These are phyloP conservation scores for Otolemur crassicaudatus DNA, from an alignment of 2,797 vertebrate species.

Conservation along the genomic window DNA sequence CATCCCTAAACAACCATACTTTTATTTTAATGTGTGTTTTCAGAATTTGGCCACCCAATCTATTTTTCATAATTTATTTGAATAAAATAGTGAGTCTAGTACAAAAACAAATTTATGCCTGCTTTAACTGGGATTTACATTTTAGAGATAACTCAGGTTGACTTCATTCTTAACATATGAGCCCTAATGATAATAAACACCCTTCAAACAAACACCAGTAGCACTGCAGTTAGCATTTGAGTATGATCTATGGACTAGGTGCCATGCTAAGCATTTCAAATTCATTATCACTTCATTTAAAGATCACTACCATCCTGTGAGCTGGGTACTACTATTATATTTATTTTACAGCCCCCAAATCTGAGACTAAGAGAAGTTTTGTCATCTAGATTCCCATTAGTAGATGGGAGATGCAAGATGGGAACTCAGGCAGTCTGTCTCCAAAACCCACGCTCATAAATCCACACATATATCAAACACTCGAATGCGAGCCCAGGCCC, in stretches of 20 bases:
- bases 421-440: neutral
- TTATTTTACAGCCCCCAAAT: neutral
- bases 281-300: neutral
- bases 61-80: neutral
- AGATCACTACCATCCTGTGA: neutral
- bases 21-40: neutral
- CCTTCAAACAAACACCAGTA: neutral
- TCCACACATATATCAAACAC: no score
- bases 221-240: neutral
- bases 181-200: neutral
- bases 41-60: neutral
- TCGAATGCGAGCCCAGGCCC: fast-evolving
- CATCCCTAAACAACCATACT: no score
- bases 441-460: neutral
- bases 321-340: neutral
- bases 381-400: neutral
- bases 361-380: neutral
- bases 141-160: neutral
- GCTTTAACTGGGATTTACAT: neutral
- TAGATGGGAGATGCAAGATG: fast-evolving
- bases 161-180: neutral
- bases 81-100: neutral
- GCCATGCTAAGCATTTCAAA: neutral
- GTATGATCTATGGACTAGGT: fast-evolving
- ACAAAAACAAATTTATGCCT: neutral